Base-by-base conservation (phyloP, 2,888 invertebrate species). In the Saturnia japonica region DNA sequence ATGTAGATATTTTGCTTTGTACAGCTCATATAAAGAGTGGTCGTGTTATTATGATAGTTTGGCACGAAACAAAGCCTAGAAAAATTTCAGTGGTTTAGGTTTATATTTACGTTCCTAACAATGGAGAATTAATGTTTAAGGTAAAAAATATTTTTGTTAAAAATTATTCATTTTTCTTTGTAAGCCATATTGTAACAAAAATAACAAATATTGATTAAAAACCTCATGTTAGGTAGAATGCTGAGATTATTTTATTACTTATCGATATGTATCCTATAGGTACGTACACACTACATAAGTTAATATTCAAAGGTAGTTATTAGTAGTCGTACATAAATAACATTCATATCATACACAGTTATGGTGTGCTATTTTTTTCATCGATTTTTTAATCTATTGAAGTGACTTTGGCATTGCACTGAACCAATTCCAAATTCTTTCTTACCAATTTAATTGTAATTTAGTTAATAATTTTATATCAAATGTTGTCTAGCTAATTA, bases 321-420 rank as follows among this genome's bases (percentile, higher is more conserved):
- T 16, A 16, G n/a, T n/a, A 47, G 47, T 47, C 43, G 47, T 51
- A n/a, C 7, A 57, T 57, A n/a, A 11, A 25, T 57, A 57, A 25
- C 25, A 12, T 25, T 57, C 0, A 57, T 54, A 54, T 54, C 9
- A 22, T 51, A 51, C 51, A 51, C 19, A 51, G 51, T n/a, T 11
- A 54, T 11, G 22, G 22, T n/a, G 54, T 22, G 11, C 28, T 60
- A 25, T 25, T 60, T 12, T 25, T 60, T 28, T 25, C 9, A 57
- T 57, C 1, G 9, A 28, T 28, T 28, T 28, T 68, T 4, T 47
- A 40, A 3, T 19, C 16, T 47, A 11, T 47, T 25, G 45, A 68
- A 47, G 25, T 45, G 68, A 45, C 68, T 68, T 68, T 28, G 47
- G 68, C 28, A 68, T 16, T 28, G 28, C 68, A 34, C 70, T 71